Conservation (phyloP, 2,888 invertebrate species). For the Napeogenes sylphis region DNA sequence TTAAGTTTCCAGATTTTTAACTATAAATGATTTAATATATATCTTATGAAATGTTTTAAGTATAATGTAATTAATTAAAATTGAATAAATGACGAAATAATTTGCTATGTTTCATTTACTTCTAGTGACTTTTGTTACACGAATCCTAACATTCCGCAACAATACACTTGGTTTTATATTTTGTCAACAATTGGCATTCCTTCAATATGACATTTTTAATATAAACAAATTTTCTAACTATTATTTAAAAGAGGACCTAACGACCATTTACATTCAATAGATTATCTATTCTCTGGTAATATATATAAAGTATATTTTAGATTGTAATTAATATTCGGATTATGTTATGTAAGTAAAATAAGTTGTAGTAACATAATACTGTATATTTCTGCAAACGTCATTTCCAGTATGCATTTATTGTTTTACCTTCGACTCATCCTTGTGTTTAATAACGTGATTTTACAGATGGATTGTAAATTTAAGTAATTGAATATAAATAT, state of each 20-base stretch:
- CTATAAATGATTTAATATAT: no score
- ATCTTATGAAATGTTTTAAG: no score
- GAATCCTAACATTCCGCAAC: conserved; percentile 20
- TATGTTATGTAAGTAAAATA: conserved; percentile 9
- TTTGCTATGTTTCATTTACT: background rate
- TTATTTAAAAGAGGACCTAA: background rate
- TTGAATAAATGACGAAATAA: background rate
- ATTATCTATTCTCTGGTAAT: conserved; percentile 8
- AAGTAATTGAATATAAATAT: no score
- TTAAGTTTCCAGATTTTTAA: no score
- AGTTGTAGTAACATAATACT: conserved; percentile 25
- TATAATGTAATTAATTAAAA: no score
- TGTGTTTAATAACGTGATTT: conserved; percentile 7
- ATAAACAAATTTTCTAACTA: conserved; percentile 20
- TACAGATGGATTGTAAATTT: no score
- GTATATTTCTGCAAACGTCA: conserved; percentile 25
- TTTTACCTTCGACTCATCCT: conserved; percentile 16
- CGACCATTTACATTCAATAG: background rate
- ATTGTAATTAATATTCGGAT: no score
- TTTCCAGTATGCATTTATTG: conserved; percentile 29
- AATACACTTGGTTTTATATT: conserved; percentile 22
- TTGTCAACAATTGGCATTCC: conserved; percentile 36
- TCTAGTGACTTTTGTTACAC: background rate
- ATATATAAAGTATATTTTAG: conserved; percentile 4
- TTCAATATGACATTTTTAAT: conserved; percentile 36